A percentile compares a stretch with the other conserved stretches of the same genome.
Evolutionary conservation across 1,140 invertebrate genomes (phyloP).

Genomic region (Lordiphosa clarofinis): DNA sequence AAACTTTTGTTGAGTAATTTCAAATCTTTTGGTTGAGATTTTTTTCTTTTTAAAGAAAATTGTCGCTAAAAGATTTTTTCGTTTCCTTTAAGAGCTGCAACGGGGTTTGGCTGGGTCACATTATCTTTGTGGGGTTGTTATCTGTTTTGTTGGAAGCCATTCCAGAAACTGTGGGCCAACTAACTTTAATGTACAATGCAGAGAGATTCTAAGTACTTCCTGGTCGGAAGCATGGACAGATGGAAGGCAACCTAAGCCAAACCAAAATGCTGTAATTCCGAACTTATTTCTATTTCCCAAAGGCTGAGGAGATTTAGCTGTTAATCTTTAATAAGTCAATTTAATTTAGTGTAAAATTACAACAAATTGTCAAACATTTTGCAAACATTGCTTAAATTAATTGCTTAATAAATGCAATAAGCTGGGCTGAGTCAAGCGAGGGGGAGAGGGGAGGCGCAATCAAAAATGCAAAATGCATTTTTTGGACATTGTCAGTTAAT

Average conservation of each 20-base stretch:
- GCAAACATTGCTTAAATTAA: conserved; percentile 18
- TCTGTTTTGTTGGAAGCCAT: conserved; percentile 8
- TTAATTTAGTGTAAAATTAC: conserved; percentile 23
- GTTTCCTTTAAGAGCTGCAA: neutral
- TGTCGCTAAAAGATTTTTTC: conserved; percentile 2
- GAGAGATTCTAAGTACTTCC: conserved; percentile 39
- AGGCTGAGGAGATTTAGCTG: neutral
- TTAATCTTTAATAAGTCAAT: no score
- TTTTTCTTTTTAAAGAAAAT: neutral
- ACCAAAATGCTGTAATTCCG: no score
- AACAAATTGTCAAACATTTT: conserved; percentile 26
- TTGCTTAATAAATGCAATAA: conserved; percentile 13
- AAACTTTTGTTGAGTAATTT: conserved; percentile 43
- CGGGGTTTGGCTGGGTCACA: neutral
- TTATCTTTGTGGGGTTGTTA: conserved; percentile 31
- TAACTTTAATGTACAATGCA: conserved; percentile 40
- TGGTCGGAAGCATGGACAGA: conserved; percentile 11
- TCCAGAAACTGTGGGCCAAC: conserved; percentile 36
- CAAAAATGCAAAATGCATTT: conserved; percentile 48
- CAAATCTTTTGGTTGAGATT: conserved; percentile 22
- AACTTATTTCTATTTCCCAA: no score
- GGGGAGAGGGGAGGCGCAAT: conserved; percentile 29
- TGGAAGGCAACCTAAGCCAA: neutral
- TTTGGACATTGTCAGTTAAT: conserved; percentile 46
- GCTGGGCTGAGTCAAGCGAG: no score